phyloP scores from a whole-genome alignment of 2,113 vertebrate species.

The Limanda limanda region DNA sequence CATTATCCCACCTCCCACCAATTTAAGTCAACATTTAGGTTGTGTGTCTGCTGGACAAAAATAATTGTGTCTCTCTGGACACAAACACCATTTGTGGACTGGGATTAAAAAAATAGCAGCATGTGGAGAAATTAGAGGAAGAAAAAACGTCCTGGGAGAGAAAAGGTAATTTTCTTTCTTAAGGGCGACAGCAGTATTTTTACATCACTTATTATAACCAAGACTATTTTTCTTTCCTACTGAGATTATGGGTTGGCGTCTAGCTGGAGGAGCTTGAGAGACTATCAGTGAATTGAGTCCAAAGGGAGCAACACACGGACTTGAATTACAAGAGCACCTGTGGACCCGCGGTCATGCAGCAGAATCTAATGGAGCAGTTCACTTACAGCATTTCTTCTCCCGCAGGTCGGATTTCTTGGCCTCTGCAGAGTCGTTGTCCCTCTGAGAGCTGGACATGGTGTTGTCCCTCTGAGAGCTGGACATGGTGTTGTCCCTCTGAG shows the following conservation, averaged over 20 bases:
- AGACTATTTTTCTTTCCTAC: neutral
- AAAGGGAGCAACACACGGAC: neutral
- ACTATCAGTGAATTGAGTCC: neutral
- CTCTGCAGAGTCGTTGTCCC: slow-evolving; percentile 62
- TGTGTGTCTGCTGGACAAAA: no score
- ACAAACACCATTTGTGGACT: no score
- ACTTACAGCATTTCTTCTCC: slow-evolving; percentile 86
- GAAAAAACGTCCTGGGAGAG: neutral
- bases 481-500: slow-evolving; percentile 56
- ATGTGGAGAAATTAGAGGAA: no score
- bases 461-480: no score
- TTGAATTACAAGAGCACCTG: slow-evolving; percentile 33
- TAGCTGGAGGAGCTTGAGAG: slow-evolving; percentile 1
- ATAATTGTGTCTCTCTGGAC: slow-evolving; percentile 14
- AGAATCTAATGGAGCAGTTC: slow-evolving; percentile 28
- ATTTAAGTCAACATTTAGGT: slow-evolving; percentile 4
- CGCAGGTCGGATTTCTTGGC: slow-evolving; percentile 76
- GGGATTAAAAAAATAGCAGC: no score
- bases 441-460: slow-evolving; percentile 63
- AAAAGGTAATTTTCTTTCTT: slow-evolving; percentile 36
- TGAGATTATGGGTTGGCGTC: neutral
- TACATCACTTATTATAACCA: slow-evolving; percentile 2
- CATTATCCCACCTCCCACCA: neutral
- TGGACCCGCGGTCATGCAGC: slow-evolving; percentile 21
- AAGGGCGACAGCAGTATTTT: slow-evolving; percentile 21